A percentile compares a stretch with the other conserved stretches of the same genome.
Evolutionary conservation across 2,797 vertebrate species (phyloP).

Genomic region (Rhinogobio ventralis): DNA sequence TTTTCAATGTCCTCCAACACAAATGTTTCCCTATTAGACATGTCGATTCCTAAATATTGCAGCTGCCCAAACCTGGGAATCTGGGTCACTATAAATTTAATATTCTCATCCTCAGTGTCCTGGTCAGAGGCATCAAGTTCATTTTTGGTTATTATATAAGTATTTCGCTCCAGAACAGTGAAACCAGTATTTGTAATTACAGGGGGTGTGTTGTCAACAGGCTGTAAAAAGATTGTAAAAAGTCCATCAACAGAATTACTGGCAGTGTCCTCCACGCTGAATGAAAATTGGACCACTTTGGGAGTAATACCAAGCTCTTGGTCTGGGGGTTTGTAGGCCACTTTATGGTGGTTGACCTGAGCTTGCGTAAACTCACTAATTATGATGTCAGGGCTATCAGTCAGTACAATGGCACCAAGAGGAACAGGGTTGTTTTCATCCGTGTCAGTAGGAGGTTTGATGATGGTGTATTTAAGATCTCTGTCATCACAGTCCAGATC

Average conservation of each 20-base stretch:
- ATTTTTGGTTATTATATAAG: constrained; percentile 79
- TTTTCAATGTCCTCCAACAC: constrained; percentile 79
- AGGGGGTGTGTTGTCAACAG: constrained; percentile 87
- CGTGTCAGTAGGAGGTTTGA: constrained; percentile 81
- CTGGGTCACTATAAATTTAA: constrained; percentile 81
- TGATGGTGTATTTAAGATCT: constrained; percentile 84
- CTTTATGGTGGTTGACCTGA: constrained; percentile 88
- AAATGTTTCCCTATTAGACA: constrained; percentile 83
- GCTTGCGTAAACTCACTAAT: constrained; percentile 87
- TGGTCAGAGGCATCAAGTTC: constrained; percentile 85
- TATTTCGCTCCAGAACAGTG: constrained; percentile 78
- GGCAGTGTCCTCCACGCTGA: constrained; percentile 84
- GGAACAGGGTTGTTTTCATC: constrained; percentile 83
- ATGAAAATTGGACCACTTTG: constrained; percentile 86
- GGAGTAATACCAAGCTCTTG: constrained; percentile 85
- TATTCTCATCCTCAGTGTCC: constrained; percentile 84
- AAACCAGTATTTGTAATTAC: constrained; percentile 86
- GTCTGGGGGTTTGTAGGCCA: constrained; percentile 85
- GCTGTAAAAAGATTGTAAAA: constrained; percentile 88
- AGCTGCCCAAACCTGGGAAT: constrained; percentile 80
- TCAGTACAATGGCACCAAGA: constrained; percentile 83
- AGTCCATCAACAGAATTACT: constrained; percentile 82
- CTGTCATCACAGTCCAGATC: constrained; percentile 88
- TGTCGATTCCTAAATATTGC: constrained; percentile 78
- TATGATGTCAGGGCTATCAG: constrained; percentile 77